Conservation (phyloP, 64 coral and sea anemone species). For the Catalaphyllia jardinei region DNA sequence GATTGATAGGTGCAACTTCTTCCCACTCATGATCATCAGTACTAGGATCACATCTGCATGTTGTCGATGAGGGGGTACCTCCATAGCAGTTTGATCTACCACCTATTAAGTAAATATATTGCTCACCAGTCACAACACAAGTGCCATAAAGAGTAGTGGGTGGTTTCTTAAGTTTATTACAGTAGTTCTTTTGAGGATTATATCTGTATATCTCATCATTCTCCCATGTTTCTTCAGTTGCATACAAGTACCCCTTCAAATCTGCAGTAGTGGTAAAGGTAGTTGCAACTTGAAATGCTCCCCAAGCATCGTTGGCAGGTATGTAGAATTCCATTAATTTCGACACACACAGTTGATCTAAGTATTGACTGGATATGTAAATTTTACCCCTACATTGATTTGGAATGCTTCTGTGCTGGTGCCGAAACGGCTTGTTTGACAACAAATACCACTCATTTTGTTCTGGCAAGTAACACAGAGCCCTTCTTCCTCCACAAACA, state of each 20-base stretch:
- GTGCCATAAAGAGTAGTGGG: background rate
- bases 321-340: background rate
- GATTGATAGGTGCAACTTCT: slow-evolving; percentile 5
- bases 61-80: no score
- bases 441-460: background rate
- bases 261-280: background rate
- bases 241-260: background rate
- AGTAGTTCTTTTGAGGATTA: background rate
- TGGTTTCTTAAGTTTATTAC: background rate
- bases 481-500: slow-evolving; percentile 1
- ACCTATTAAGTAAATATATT: background rate
- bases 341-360: background rate
- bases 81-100: background rate
- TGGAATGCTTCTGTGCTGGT: background rate
- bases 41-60: background rate
- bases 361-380: background rate
- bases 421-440: background rate
- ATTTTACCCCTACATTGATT: background rate
- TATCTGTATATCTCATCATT: background rate
- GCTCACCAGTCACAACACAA: background rate
- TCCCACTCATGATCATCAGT: background rate
- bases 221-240: background rate
- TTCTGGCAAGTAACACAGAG: background rate
- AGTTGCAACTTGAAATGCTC: background rate
- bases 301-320: background rate